phyloP scores from a whole-genome alignment of 1,140 invertebrate genomes.

The Drosophila jambulina region DNA sequence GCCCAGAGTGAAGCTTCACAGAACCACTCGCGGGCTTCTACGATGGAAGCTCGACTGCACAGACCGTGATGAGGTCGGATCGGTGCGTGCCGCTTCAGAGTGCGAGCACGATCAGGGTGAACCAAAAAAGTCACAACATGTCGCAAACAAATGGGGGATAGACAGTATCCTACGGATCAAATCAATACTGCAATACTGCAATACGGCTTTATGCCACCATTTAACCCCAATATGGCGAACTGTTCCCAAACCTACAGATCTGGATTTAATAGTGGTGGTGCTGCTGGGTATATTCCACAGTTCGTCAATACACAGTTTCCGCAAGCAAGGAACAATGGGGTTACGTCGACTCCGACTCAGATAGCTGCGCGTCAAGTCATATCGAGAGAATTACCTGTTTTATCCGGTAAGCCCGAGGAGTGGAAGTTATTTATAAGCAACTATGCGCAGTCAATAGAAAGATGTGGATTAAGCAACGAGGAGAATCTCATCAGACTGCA shows the following conservation, averaged over 20 bases:
- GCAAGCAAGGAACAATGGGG: not conserved
- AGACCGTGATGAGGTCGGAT: not conserved
- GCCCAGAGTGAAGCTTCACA: not conserved
- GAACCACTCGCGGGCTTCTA: not conserved
- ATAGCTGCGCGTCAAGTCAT: not conserved
- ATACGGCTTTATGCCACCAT: too few relatives aligned
- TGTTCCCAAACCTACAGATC: too few relatives aligned
- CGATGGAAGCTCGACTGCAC: not conserved
- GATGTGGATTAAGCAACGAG: not conserved
- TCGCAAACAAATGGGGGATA: not conserved
- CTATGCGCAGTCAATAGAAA: conserved; percentile 2
- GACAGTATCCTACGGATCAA: too few relatives aligned
- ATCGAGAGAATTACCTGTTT: not conserved
- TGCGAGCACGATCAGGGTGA: not conserved
- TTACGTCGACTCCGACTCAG: not conserved
- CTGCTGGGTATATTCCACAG: not conserved
- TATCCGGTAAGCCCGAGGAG: not conserved
- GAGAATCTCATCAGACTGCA: too few relatives aligned
- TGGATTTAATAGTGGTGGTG: too few relatives aligned
- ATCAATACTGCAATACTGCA: too few relatives aligned
- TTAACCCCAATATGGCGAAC: too few relatives aligned
- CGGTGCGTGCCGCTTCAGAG: not conserved
- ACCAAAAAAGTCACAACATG: not conserved
- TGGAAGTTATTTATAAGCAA: conserved; percentile 14
- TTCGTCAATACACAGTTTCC: not conserved